Base-by-base conservation (phyloP, 64 coral and sea anemone genomes). In the Acropora tenuis region DNA sequence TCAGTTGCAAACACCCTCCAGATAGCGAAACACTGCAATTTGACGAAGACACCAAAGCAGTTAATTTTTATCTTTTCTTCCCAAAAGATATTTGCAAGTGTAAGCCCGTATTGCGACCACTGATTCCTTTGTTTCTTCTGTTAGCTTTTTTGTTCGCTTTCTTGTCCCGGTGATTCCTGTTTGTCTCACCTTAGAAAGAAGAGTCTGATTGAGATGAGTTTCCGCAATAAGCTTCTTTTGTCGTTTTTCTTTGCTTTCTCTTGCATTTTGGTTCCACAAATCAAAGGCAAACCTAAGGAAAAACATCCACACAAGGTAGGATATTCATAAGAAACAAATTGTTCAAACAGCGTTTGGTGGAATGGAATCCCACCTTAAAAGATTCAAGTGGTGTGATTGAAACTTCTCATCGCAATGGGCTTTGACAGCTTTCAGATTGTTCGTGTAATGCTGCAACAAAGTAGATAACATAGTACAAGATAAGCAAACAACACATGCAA, bases 1-100 rank as follows among this genome's bases (percentile, higher is more conserved):
- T 85, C 58, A 71, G 82, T 49, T 9, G 65, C 41, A n/a, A 85
- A 85, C 65, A 67, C 82, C 50, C 46, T 85, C 82, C 82, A 85
- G 72, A 17, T 71, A 6, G 82, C 20, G 0, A 85, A 85, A 49
- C 82, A 71, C 82, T 85, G 60, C 16, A 72, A 85, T 17, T 12
- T 48, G 43, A 78, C 5, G 6, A 16, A 50, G 43, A 16, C 12
- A 44, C 41, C 11, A 10, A 45, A 45, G 11, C 74, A 12, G 41
- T 10, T 45, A 46, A 8, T 76, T 15, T 16, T 2, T 46, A 15
- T 46, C 6, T 10, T 43, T 46, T 45, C 30, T 30, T 30, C 30
- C 30, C 30, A 30, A 30, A 30, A 30, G 30, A 30, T 30, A 30
- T 30, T 30, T 30, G 30, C 3, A 71, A 71, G 68, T 20, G 3